Evolutionary conservation across 2,113 vertebrate genomes (phyloP).

Genomic region (Fregata magnificens): DNA sequence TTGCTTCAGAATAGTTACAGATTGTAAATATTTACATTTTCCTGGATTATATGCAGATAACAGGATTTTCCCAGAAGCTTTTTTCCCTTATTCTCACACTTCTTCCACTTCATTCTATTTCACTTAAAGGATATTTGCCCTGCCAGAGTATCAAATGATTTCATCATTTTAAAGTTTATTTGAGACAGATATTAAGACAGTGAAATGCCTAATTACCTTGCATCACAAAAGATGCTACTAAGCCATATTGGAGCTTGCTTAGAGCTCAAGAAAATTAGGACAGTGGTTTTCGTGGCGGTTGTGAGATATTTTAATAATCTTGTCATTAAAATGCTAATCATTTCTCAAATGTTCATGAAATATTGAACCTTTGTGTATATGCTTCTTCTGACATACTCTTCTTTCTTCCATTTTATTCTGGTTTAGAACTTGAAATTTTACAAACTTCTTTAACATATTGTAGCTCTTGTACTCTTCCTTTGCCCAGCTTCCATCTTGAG

Average conservation of each 20-base stretch:
- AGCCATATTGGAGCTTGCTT: background rate
- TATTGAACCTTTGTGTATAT: background rate
- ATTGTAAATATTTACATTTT: background rate
- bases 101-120: background rate
- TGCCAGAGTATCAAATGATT: background rate
- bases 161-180: background rate
- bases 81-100: background rate
- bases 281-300: background rate
- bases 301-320: background rate
- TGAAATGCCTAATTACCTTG: background rate
- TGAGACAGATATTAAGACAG: background rate
- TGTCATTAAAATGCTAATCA: background rate
- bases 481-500: background rate
- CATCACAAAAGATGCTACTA: background rate
- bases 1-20: background rate
- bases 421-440: background rate
- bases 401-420: background rate
- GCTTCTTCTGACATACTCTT: background rate
- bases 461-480: background rate
- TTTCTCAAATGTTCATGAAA: background rate
- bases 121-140: background rate
- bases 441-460: background rate
- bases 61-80: background rate
- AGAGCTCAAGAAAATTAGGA: background rate
- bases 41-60: background rate